Evolutionary conservation across 2,888 invertebrate genomes (phyloP).

Genomic region (Lepas anatifera): DNA sequence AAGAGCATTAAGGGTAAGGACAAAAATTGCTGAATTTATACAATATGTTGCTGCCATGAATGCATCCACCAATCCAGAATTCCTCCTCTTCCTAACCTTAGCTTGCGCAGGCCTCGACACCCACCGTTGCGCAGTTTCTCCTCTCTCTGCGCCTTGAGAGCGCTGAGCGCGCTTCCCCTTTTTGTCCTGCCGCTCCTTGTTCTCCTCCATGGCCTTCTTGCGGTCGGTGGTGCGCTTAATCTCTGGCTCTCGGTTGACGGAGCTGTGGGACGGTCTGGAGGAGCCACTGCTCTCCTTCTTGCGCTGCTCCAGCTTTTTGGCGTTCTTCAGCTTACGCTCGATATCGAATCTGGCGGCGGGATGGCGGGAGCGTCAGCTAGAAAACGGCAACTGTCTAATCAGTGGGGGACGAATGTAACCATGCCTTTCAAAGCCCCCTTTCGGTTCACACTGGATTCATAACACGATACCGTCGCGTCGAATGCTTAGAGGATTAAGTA

Average conservation of each 20-base stretch:
- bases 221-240: slow-evolving; percentile 42
- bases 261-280: not conserved
- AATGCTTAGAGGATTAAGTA: too few species aligned
- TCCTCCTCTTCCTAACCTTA: too few species aligned
- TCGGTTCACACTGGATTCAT: too few species aligned
- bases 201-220: slow-evolving; percentile 81
- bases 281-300: slow-evolving; percentile 24
- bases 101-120: slow-evolving; percentile 20
- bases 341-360: slow-evolving; percentile 66
- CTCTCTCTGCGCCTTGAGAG: slow-evolving; percentile 77
- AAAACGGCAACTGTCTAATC: too few species aligned
- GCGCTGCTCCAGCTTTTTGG: slow-evolving; percentile 55
- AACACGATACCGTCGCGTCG: too few species aligned
- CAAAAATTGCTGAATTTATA: too few species aligned
- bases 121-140: slow-evolving; percentile 50
- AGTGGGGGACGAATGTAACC: too few species aligned
- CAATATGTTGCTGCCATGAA: too few species aligned
- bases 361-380: too few species aligned
- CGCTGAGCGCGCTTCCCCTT: slow-evolving; percentile 87
- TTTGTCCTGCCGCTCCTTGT: slow-evolving; percentile 63
- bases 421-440: too few species aligned
- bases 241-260: slow-evolving; percentile 13
- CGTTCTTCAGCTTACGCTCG: slow-evolving; percentile 77
- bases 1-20: too few species aligned
- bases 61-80: too few species aligned